Evolutionary conservation across 2,888 invertebrate genomes (phyloP), one percentile per base, ranked within the genome.

Genomic region (Ormia ochracea): DNA sequence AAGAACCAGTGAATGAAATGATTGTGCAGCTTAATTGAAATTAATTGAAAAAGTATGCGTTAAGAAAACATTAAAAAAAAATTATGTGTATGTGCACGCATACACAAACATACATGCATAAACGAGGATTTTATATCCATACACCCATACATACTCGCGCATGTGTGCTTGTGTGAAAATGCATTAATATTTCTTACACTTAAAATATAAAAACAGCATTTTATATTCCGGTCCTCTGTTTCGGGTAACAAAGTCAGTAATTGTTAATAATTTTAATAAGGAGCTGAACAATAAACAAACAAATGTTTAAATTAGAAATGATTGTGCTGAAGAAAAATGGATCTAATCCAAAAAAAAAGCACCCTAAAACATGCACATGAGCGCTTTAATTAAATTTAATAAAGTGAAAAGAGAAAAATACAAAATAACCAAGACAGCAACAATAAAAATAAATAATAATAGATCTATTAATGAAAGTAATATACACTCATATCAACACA

Each of bases 311-410:
- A 80, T 80, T 80, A 65, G 65, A 79, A 72, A 75, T 75, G 17
- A 69, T 73, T 70, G 66, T 58, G 69, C 58, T 65, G n/a, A 48
- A 68, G 61, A 58, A 38, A 23, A 14, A 28, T 45, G 52, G 36
- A 65, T 17, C 17, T 17, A 38, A 54, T 9, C 41, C 19, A 72
- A 33, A 31, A 17, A 9, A 45, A 50, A 66, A 41, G 43, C 66
- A 66, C 68, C 73, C 72, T 54, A 66, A 78, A 66, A 54, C 43
- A 61, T 36, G n/a, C 17, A 52, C 33, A 63, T 41, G 41, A 74
- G 74, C 70, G 70, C 74, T 75, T 75, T 79, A 79, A 79, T 79
- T 79, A 75, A 79, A 79, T 79, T 79, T 79, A 79, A 79, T 79
- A 79, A 74, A 79, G 74, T 79, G 36, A 70, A 70, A 73, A 68